Percentiles rank a stretch among this genome's conserved stretches.
Evolutionary conservation across 2,113 vertebrate genomes (phyloP).

Genomic region (Zeus faber): DNA sequence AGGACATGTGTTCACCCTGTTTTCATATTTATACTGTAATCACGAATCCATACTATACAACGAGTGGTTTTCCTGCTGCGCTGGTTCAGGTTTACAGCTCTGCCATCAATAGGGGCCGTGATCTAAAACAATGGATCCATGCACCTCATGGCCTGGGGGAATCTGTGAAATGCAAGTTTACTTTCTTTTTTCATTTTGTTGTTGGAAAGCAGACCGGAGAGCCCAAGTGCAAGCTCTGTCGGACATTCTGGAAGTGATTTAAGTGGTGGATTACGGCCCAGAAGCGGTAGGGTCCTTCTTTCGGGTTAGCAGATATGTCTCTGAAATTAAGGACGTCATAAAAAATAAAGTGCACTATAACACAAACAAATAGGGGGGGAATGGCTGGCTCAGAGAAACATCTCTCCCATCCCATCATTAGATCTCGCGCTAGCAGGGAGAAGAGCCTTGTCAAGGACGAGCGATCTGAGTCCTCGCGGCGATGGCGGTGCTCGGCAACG

Average conservation of each 20-base stretch:
- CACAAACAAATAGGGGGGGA: too few relatives aligned
- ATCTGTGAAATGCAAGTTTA: conserved; percentile 11
- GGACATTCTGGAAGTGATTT: background rate
- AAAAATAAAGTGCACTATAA: too few relatives aligned
- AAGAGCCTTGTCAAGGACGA: too few relatives aligned
- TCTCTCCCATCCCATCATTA: too few relatives aligned
- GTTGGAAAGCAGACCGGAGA: background rate
- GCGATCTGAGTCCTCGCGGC: too few relatives aligned
- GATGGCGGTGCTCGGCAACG: too few relatives aligned
- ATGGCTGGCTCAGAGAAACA: too few relatives aligned
- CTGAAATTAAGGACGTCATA: too few relatives aligned
- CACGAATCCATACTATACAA: conserved; percentile 14
- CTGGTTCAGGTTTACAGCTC: conserved; percentile 22
- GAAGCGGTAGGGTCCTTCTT: too few relatives aligned
- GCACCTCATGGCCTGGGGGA: conserved; percentile 10
- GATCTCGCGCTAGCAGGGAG: too few relatives aligned
- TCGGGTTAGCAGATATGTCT: too few relatives aligned
- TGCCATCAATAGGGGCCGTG: conserved; percentile 40
- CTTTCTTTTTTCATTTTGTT: background rate
- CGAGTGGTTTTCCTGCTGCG: conserved; percentile 10
- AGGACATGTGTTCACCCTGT: background rate
- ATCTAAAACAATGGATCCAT: conserved; percentile 40
- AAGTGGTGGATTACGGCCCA: background rate
- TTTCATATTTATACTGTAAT: conserved; percentile 15
- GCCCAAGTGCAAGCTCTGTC: background rate